phyloP scores from a whole-genome alignment of 2,888 invertebrate species.

The Callyntrura guangdongensis region DNA sequence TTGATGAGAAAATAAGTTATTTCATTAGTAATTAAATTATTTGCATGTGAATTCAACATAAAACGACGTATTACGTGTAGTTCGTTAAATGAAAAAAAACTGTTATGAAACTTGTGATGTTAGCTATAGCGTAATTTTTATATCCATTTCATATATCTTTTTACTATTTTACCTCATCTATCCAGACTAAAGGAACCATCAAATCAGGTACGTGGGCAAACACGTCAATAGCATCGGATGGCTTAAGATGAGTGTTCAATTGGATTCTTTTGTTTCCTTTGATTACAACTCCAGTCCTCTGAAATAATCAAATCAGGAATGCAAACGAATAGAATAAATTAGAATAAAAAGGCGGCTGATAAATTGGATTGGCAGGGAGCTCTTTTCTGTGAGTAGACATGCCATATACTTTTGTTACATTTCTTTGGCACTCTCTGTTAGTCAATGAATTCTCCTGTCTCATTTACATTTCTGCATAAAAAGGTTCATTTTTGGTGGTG shows the following conservation, averaged over 20 bases:
- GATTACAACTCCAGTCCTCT: constrained; percentile 77
- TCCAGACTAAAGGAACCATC: constrained; percentile 79
- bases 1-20: not conserved
- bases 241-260: constrained; percentile 75
- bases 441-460: not conserved
- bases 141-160: not conserved
- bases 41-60: not conserved
- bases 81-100: not conserved
- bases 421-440: constrained; percentile 15
- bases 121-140: not conserved
- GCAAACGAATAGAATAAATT: constrained; percentile 59
- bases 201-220: constrained; percentile 70
- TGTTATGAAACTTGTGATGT: constrained; percentile 5
- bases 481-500: not conserved
- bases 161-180: constrained; percentile 74
- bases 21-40: not conserved
- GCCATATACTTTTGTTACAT: not conserved
- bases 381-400: not conserved
- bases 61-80: not conserved
- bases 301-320: constrained; percentile 45
- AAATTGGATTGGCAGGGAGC: constrained; percentile 7
- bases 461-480: constrained; percentile 6
- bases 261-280: constrained; percentile 72
- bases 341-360: not conserved
- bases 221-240: constrained; percentile 54